Base-by-base conservation (phyloP, 1,140 invertebrate genomes). In the Trichomalopsis sarcophagae region DNA sequence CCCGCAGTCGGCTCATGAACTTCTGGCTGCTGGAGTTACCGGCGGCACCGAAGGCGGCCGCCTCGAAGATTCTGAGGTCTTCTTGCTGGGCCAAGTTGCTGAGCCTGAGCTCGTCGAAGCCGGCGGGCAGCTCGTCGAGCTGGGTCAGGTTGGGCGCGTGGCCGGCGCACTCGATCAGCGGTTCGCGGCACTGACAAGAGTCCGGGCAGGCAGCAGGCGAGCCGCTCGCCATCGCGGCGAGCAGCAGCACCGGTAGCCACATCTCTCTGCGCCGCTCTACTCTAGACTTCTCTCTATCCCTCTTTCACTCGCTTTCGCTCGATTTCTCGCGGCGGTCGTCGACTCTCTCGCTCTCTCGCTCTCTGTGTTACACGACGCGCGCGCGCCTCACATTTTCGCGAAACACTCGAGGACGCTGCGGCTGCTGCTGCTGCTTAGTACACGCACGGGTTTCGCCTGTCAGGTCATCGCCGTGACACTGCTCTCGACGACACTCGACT, bases 141-240 rank as follows among this genome's bases (percentile, higher is more conserved):
- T 82, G 23, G 9, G 14, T 3, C 0, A 79, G 30, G 9, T 82
- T 27, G n/a, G 81, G 85, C 23, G 62, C 81, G 75, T 44, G 81
- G 9, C 30, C 85, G 27, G n/a, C 44, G 21, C 85, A 86, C 66
- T 86, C 85, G 66, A 86, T 50, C 27, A 77, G 17, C 66, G 81
- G 85, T 21, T 81, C 66, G 9, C 71, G 80, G 76, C 91, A 92
- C 86, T 89, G 85, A 79, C 91, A 92, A 27, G 86, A 69, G 80
- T 91, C 89, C 6, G 91, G 91, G 87, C 91, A 91, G 83, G 87
- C 89, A 68, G 89, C 90, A n/a, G 21, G 55, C 84, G 87, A 90
- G 79, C 90, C 87, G 87, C 89, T 91, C 88, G 91, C 91, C 91
- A 91, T 90, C 86, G 89, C 88, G 91, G 89, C 91, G 88, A 92